Evolutionary conservation across 2,797 vertebrate species (phyloP).

Genomic region (Rhodeus uyekii): DNA sequence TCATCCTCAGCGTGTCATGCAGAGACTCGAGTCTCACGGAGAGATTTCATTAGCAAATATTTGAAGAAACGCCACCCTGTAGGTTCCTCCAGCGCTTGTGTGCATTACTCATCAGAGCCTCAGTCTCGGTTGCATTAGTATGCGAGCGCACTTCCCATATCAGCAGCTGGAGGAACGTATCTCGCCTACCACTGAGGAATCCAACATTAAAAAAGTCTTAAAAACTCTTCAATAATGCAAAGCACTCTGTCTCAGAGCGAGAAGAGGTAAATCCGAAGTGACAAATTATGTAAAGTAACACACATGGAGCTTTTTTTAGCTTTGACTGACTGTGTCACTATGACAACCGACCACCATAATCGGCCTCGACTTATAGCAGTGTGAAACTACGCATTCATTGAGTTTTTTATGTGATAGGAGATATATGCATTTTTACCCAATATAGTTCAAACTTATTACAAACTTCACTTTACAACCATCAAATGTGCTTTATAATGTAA

Average conservation of each 20-base stretch:
- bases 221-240: constrained; percentile 51
- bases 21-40: not conserved
- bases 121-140: not conserved
- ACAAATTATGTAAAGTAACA: constrained; percentile 74
- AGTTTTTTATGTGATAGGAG: not conserved
- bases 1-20: not conserved
- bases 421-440: not conserved
- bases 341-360: constrained; percentile 67
- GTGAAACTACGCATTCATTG: constrained; percentile 51
- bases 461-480: not conserved
- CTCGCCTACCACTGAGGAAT: not conserved
- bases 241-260: constrained; percentile 48
- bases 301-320: constrained; percentile 68
- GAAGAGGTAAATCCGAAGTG: constrained; percentile 69
- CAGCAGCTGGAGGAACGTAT: not conserved
- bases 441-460: not conserved
- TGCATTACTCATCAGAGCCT: not conserved
- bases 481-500: not conserved
- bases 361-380: constrained; percentile 50
- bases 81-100: not conserved
- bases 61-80: not conserved
- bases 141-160: not conserved
- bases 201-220: constrained; percentile 39
- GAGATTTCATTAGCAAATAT: constrained; percentile 13
- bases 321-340: constrained; percentile 62